A percentile compares a stretch with the other conserved stretches of the same genome.
phyloP scores from a whole-genome alignment of 2,797 vertebrate species.

The Brachyrhaphis roseni region DNA sequence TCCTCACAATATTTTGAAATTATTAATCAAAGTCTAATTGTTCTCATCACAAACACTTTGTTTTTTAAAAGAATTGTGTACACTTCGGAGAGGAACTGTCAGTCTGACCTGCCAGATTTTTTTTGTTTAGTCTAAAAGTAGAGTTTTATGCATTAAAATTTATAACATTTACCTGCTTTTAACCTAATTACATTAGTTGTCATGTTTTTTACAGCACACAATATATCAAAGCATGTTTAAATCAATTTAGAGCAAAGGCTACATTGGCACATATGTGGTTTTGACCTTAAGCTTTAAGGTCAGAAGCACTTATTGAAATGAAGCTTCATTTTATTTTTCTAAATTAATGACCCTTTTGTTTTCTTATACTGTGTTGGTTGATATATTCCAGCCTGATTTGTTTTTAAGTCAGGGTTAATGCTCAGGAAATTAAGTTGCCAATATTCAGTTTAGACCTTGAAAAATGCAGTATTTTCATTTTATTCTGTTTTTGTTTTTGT shows the following conservation, averaged over 20 bases:
- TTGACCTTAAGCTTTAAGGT: background rate
- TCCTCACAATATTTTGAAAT: background rate
- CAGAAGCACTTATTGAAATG: slow-evolving; percentile 4
- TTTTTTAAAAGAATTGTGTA: background rate
- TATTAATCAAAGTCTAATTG: background rate
- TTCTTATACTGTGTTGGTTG: slow-evolving; percentile 5
- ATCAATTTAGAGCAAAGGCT: background rate
- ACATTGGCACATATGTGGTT: background rate
- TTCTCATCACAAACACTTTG: background rate
- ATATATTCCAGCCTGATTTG: slow-evolving; percentile 27
- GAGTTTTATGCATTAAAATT: background rate
- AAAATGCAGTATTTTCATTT: background rate
- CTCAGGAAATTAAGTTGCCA: slow-evolving; percentile 13
- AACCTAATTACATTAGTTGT: background rate
- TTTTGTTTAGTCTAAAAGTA: background rate
- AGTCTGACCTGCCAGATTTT: background rate
- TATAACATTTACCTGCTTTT: background rate
- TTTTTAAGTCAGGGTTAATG: slow-evolving; percentile 11
- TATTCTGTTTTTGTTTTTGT: slow-evolving; percentile 1
- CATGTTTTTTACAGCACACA: background rate
- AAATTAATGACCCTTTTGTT: background rate
- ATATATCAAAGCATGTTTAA: background rate
- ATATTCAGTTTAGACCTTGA: slow-evolving; percentile 19
- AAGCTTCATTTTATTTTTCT: background rate
- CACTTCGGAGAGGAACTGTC: background rate